These are phyloP conservation scores for Drosophila atripex DNA, from an alignment of 2,888 invertebrate species.

Conservation along the genomic window DNA sequence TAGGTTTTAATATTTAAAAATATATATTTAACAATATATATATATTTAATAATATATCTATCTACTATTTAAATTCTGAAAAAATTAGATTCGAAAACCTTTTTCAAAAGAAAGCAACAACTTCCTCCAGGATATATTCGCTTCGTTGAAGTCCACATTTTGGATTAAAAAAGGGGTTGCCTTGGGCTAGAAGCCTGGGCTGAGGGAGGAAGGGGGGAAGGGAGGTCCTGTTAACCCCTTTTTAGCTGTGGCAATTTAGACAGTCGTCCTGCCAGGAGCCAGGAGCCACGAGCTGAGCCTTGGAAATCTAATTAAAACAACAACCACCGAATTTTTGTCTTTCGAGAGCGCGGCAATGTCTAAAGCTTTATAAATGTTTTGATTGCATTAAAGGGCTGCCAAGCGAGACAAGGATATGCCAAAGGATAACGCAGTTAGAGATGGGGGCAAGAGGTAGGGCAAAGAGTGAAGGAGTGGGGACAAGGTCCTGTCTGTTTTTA, in stretches of 20 bases:
- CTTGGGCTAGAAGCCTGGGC: conserved; percentile 1
- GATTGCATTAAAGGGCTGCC: conserved; percentile 77
- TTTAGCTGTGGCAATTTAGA: conserved; percentile 74
- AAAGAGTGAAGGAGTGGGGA: not conserved
- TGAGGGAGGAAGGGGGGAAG: not conserved
- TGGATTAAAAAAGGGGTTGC: conserved; percentile 2
- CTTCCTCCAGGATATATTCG: not conserved
- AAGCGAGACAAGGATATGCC: conserved; percentile 56
- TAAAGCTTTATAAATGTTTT: conserved; percentile 76
- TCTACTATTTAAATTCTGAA: too few relatives aligned
- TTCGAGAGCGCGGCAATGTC: conserved; percentile 46
- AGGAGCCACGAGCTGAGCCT: conserved; percentile 51
- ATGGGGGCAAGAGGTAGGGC: too few relatives aligned
- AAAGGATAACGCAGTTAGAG: not conserved
- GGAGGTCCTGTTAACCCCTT: conserved; percentile 66
- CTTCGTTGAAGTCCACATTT: not conserved
- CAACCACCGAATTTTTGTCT: conserved; percentile 70
- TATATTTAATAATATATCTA: too few relatives aligned
- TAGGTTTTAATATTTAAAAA: too few relatives aligned
- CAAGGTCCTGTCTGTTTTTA: conserved; percentile 41
- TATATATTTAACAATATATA: too few relatives aligned
- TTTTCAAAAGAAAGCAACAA: too few relatives aligned
- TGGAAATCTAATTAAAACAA: conserved; percentile 80
- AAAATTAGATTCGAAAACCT: too few relatives aligned
- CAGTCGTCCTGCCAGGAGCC: conserved; percentile 50